These are phyloP conservation scores for Drosophila sulfurigaster DNA, from an alignment of 1,140 invertebrate species.

Conservation along the genomic window DNA sequence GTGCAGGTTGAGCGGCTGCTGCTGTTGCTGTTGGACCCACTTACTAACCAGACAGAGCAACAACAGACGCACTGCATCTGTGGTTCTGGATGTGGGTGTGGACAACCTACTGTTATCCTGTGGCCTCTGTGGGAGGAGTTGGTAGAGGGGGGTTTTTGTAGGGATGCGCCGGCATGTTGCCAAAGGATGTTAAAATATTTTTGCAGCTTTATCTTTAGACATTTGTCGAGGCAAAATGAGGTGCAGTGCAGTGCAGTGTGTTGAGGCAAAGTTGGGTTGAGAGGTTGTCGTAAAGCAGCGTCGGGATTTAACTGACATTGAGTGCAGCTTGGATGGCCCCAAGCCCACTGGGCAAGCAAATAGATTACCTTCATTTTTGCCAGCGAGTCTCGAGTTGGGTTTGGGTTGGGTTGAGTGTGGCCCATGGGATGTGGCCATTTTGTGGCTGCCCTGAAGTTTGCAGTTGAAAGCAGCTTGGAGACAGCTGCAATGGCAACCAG, in stretches of 20 bases:
- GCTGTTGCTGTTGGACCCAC: conserved; percentile 37
- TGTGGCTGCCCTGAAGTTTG: conserved; percentile 69
- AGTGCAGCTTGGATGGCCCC: conserved; percentile 50
- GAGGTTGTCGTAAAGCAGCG: conserved; percentile 72
- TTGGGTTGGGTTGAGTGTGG: conserved; percentile 40
- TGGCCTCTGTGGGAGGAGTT: too few species aligned
- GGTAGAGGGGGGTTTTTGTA: background rate
- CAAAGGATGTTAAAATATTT: conserved; percentile 83
- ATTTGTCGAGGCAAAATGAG: conserved; percentile 53
- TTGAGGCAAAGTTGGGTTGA: conserved; percentile 12
- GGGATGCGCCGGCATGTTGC: conserved; percentile 66
- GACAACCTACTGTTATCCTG: background rate
- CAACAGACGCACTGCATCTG: conserved; percentile 47
- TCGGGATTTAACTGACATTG: conserved; percentile 80
- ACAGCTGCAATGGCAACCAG: conserved; percentile 36
- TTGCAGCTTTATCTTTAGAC: conserved; percentile 83
- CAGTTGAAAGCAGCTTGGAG: conserved; percentile 59
- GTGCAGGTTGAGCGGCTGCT: conserved; percentile 58
- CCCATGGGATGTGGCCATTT: conserved; percentile 79
- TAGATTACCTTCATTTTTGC: conserved; percentile 69
- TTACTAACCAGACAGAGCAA: conserved; percentile 48
- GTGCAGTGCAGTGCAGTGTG: background rate
- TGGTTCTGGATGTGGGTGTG: conserved; percentile 9
- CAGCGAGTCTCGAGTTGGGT: conserved; percentile 2
- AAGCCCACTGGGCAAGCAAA: conserved; percentile 54